phyloP scores from a whole-genome alignment of 2,113 vertebrate genomes.

The Dasyprocta punctata region DNA sequence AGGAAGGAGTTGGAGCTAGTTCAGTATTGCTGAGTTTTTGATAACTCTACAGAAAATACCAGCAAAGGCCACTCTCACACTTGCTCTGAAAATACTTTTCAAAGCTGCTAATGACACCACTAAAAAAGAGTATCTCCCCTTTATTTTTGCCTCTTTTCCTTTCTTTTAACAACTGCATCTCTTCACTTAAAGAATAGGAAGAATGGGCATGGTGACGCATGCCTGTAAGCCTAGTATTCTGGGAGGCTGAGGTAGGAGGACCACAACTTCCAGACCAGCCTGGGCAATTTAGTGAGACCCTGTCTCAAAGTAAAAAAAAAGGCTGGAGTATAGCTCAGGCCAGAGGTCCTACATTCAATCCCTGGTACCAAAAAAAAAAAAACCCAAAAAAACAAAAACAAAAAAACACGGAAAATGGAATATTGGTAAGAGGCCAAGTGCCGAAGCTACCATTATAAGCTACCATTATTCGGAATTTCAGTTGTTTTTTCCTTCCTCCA shows the following conservation, averaged over 20 bases:
- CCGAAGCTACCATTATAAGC: not conserved
- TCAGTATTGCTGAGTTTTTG: not conserved
- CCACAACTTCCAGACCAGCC: not conserved
- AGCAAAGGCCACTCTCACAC: not conserved
- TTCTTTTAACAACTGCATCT: not conserved
- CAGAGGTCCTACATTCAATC: not conserved
- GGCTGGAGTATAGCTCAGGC: not conserved
- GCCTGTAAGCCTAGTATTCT: not conserved
- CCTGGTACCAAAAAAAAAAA: not conserved
- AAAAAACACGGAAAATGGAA: not conserved
- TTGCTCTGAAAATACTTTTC: not conserved
- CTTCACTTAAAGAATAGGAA: not conserved
- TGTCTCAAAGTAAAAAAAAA: not conserved
- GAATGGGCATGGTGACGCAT: not conserved
- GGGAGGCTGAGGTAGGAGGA: not conserved
- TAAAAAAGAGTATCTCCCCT: not conserved
- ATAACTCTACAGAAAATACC: not conserved
- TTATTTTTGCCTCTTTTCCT: not conserved
- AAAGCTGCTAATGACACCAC: not conserved
- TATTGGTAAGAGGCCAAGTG: not conserved
- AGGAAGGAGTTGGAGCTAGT: not conserved
- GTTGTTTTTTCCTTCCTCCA: not conserved
- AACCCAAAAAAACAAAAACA: no score
- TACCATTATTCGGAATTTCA: not conserved
- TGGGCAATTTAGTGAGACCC: not conserved